Evolutionary conservation across 2,888 invertebrate genomes (phyloP).

Genomic region (Caenorhabditis virilis): DNA sequence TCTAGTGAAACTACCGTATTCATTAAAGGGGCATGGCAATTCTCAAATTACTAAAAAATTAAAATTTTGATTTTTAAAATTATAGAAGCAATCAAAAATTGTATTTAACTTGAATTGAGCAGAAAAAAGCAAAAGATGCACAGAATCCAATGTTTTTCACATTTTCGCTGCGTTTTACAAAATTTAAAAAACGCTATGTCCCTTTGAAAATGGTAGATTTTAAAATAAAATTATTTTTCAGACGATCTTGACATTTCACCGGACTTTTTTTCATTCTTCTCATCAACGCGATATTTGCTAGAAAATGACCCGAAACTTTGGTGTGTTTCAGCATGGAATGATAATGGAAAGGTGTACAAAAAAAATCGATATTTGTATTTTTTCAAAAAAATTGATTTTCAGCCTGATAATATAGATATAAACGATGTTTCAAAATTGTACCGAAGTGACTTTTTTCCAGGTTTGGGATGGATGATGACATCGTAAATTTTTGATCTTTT

Average conservation of each 20-base stretch:
- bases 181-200: no score
- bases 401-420: conserved; percentile 24
- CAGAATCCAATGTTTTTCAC: no score
- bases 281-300: conserved; percentile 86
- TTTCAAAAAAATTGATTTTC: not conserved
- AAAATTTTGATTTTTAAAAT: no score
- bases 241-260: conserved; percentile 95
- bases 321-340: conserved; percentile 99
- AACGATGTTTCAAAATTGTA: conserved; percentile 78
- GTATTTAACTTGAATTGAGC: no score
- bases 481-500: no score
- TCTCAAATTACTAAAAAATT: not conserved
- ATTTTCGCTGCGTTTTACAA: no score
- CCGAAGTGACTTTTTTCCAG: conserved; percentile 96
- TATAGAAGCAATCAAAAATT: no score
- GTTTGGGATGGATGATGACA: conserved; percentile 83
- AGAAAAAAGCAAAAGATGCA: no score
- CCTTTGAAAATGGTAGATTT: no score
- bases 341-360: conserved; percentile 94
- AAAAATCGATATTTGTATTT: not conserved
- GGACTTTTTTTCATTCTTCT: conserved; percentile 96
- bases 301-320: conserved; percentile 84
- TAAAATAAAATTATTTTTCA: conserved; percentile 69
- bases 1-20: no score
- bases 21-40: no score